phyloP scores from a whole-genome alignment of 2,888 invertebrate species.

The Caenorhabditis afra region DNA sequence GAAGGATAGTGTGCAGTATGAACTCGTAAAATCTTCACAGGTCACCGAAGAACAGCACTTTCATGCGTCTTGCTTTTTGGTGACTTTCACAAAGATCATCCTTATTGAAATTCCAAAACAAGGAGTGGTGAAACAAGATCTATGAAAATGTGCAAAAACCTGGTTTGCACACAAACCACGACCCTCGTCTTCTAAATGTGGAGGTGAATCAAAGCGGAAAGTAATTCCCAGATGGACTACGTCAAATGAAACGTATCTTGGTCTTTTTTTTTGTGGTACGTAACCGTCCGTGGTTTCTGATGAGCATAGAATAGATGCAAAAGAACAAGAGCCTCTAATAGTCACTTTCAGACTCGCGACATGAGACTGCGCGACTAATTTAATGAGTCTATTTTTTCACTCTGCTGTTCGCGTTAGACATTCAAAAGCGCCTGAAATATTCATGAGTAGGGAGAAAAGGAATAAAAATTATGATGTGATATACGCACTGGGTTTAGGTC shows the following conservation, averaged over 20 bases:
- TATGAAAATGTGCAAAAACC: conserved; percentile 4
- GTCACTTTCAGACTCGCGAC: neutral
- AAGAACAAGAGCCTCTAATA: neutral
- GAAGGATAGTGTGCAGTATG: conserved; percentile 19
- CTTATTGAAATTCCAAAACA: neutral
- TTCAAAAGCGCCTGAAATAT: conserved; percentile 6
- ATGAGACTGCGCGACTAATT: neutral
- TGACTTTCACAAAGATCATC: conserved; percentile 27
- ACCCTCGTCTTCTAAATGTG: conserved; percentile 22
- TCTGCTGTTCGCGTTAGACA: neutral
- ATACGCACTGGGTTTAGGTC: neutral
- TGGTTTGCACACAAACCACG: conserved; percentile 42
- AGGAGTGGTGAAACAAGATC: neutral
- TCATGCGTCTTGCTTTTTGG: conserved; percentile 30
- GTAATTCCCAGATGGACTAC: conserved; percentile 10
- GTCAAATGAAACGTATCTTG: conserved; percentile 45
- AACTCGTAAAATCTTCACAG: conserved; percentile 19
- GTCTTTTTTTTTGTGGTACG: no score
- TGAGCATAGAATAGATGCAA: neutral
- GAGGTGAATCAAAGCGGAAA: conserved; percentile 27
- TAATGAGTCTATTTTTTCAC: neutral
- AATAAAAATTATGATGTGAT: neutral
- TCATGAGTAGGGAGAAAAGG: conserved; percentile 2
- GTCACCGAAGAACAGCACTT: conserved; percentile 43
- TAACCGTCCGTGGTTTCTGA: conserved; percentile 19